A percentile compares a stretch with the other conserved stretches of the same genome.
Conservation (phyloP, 2,797 vertebrate species). For the Holocentrus rufus region DNA sequence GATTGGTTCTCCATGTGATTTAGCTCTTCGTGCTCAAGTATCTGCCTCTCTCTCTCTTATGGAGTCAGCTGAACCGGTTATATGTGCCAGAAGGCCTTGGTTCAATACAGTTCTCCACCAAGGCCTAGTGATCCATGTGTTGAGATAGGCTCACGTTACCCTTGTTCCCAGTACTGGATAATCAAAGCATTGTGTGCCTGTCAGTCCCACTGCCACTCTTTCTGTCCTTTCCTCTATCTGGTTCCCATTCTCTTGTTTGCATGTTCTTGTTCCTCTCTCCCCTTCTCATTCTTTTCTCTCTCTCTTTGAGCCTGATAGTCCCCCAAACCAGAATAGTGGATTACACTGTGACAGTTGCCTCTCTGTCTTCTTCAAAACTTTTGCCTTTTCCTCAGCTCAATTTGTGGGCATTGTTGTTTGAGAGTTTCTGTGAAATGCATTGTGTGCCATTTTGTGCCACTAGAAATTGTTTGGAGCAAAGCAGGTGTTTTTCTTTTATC, state of each 20-base stretch:
- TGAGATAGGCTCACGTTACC: slow-evolving; percentile 72
- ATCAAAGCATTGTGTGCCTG: slow-evolving; percentile 74
- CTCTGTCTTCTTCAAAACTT: slow-evolving; percentile 1
- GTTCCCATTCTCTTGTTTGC: slow-evolving; percentile 39
- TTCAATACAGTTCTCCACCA: slow-evolving; percentile 62
- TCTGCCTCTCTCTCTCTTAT: slow-evolving; percentile 22
- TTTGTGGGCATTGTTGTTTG: slow-evolving; percentile 5
- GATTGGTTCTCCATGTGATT: slow-evolving; percentile 11
- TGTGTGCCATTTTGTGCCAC: slow-evolving; percentile 6
- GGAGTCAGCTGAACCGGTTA: slow-evolving; percentile 37
- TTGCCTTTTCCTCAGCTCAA: slow-evolving; percentile 3
- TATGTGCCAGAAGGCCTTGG: slow-evolving; percentile 53
- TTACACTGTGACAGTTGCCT: slow-evolving; percentile 8
- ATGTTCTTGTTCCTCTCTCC: slow-evolving; percentile 21
- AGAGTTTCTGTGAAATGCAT: slow-evolving; percentile 12
- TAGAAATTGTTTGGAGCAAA: slow-evolving; percentile 22
- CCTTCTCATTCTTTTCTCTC: background rate
- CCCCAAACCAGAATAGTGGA: background rate
- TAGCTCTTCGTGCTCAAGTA: slow-evolving; percentile 20
- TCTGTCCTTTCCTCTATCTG: slow-evolving; percentile 45
- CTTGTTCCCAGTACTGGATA: slow-evolving; percentile 64
- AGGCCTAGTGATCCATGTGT: slow-evolving; percentile 69
- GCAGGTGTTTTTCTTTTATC: slow-evolving; percentile 39
- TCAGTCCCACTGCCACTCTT: slow-evolving; percentile 48
- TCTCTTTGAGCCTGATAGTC: background rate